Base-by-base conservation (phyloP, 2,888 invertebrate species). In the Ichneumoninae sp. region DNA sequence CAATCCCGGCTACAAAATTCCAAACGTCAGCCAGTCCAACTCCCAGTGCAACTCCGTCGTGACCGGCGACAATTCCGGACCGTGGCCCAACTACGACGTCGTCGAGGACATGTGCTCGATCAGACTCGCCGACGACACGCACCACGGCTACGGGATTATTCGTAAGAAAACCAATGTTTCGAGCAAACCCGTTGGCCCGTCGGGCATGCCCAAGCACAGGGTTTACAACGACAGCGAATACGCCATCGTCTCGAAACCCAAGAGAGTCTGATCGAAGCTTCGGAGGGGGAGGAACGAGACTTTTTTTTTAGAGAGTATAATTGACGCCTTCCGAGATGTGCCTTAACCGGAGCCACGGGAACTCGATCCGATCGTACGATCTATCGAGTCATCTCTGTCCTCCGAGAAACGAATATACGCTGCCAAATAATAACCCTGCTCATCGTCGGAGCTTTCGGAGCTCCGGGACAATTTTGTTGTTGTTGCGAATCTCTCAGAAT, bases 241-340 rank as follows among this genome's bases (percentile, higher is more conserved):
- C 94, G 97, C 97, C 85, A 95, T 97, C 90, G 96, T 97, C 80
- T 97, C 97, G 92, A 97, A 97, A 94, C 96, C 97, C 91, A 97
- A 97, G 95, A 95, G 96, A 94, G 97, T 97, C 93, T 97, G 95
- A 94, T 77, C 36, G 19, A 71, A 82, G 36, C 4, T 47, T 71
- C 81, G 33, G 80, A 33, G 74, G n/a, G n/a, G 44, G 44, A 16
- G 44, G 44, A 44, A 44, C 3, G 44, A 44, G 44, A 44, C 44
- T 44, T 13, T 16, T 40, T 40, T 8, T 44, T 13, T 54, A 50
- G 71, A 26, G 52, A 6, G 26, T 65, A 71, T 66, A 13, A 71
- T 54, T 13, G 62, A 76, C 33, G 13, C 36, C 50, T 65, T 66
- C 40, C 66, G 33, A 19, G 16, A 70, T 65, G 83, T 83, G 83